Evolutionary conservation across 1,140 invertebrate genomes (phyloP), one percentile per base, ranked within the genome.

Genomic region (Temnothorax longispinosus): DNA sequence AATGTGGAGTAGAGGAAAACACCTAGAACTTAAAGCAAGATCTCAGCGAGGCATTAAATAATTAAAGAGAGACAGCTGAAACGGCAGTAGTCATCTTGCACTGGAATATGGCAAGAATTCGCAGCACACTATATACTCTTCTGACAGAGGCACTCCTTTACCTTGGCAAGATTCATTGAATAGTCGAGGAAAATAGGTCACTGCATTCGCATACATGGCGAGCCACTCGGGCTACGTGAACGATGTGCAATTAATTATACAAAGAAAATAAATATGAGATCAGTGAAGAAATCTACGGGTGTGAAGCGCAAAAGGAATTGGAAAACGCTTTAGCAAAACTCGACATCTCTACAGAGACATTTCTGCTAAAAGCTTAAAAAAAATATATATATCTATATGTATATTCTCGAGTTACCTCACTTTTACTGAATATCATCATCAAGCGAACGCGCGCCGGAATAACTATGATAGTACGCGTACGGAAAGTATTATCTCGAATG

Each of bases 101-200:
- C 18, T 3, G 50, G 47, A 58, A 69, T 67, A 85, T 52, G 74
- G 47, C 64, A 60, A 88, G 87, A 88, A 88, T 88, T 85, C 72
- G 67, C 21, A 58, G 56, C 56, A 60, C 71, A 47, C 41, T 75
- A 86, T 41, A 50, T 71, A 60, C 71, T 86, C 87, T 54, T 77
- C 64, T 60, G 50, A 38, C 87, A 54, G 72, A 64, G 13, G 52
- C 50, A n/a, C 52, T 60, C 35, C 62, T 86, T 88, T 80, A 77
- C 65, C 52, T 32, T 27, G 21, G 44, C 32, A 54, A 78, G 56
- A 50, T 62, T 67, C 58, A 50, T 35, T 86, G 64, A 67, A 85
- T 88, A 75, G 50, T 35, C 8, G n/a, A 2, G 74, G n/a, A 88
- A 69, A 88, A 85, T 88, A 60, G 88, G 86, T 88, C 77, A 84